A percentile compares a stretch with the other conserved stretches of the same genome.
These are phyloP conservation scores for Platyscapa corneri DNA, from an alignment of 1,140 invertebrate genomes.

Conservation along the genomic window DNA sequence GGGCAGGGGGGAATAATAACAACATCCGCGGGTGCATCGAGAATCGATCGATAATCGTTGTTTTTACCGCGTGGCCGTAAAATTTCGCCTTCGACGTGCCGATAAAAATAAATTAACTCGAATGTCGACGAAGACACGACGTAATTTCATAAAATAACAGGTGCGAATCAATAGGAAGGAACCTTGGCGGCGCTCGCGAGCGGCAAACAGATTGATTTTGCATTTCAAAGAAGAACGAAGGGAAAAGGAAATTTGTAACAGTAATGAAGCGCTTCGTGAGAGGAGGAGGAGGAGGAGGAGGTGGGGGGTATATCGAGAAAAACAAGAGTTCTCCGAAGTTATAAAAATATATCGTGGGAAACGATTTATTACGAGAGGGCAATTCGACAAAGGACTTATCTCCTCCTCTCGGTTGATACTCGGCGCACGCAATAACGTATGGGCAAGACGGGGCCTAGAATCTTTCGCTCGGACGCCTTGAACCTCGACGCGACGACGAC, in stretches of 20 bases:
- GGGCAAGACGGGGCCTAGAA: neutral
- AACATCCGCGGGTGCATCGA: neutral
- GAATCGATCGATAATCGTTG: conserved; percentile 7
- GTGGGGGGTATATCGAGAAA: neutral
- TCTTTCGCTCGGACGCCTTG: neutral
- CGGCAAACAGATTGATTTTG: conserved; percentile 7
- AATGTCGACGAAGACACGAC: no score
- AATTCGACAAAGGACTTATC: conserved; percentile 28
- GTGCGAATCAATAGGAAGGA: neutral
- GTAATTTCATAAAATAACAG: conserved; percentile 4
- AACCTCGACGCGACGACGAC: neutral
- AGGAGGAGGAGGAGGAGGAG: neutral
- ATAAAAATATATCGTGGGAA: conserved; percentile 38
- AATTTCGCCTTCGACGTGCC: neutral
- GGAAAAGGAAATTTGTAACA: neutral
- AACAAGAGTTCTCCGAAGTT: conserved; percentile 23
- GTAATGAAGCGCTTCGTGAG: neutral
- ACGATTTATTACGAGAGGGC: conserved; percentile 40
- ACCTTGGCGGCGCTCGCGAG: neutral
- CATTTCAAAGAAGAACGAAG: neutral
- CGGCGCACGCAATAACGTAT: conserved; percentile 6
- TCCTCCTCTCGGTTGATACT: neutral
- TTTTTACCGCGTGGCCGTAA: neutral
- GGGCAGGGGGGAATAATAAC: neutral
- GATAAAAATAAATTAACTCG: no score